These are phyloP conservation scores for Blastobasis adustella DNA, from an alignment of 2,888 invertebrate genomes.

Conservation along the genomic window DNA sequence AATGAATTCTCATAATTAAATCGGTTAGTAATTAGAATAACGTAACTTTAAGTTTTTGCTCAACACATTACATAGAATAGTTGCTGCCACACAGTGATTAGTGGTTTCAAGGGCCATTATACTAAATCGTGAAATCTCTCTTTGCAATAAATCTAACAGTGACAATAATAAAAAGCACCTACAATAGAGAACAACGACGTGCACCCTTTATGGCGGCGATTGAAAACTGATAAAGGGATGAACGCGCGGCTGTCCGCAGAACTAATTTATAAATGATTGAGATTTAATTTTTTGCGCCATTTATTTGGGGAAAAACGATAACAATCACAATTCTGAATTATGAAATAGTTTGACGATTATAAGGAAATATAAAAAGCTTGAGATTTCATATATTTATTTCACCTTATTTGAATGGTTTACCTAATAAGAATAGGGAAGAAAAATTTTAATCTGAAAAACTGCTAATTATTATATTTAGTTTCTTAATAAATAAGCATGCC, in stretches of 20 bases:
- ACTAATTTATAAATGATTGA: conserved; percentile 74
- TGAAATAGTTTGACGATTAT: too few relatives aligned
- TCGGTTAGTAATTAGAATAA: too few relatives aligned
- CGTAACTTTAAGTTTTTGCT: too few relatives aligned
- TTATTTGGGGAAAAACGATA: conserved; percentile 25
- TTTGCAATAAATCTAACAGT: conserved; percentile 47
- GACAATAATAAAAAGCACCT: conserved; percentile 44
- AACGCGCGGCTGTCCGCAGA: conserved; percentile 65
- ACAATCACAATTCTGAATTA: conserved; percentile 1
- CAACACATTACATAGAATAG: too few relatives aligned
- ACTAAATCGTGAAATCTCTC: conserved; percentile 34
- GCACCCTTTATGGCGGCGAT: conserved; percentile 69
- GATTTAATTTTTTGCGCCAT: conserved; percentile 55
- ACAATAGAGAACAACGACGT: conserved; percentile 45
- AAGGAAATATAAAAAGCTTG: too few relatives aligned
- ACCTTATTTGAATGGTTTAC: too few relatives aligned
- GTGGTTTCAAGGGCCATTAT: conserved; percentile 47
- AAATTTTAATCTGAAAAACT: too few relatives aligned
- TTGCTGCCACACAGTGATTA: conserved; percentile 19
- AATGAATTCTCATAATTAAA: too few relatives aligned
- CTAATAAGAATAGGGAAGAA: too few relatives aligned
- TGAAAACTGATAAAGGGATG: conserved; percentile 69
- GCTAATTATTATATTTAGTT: too few relatives aligned
- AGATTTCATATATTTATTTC: too few relatives aligned
- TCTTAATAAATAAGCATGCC: too few relatives aligned